These are phyloP conservation scores for Zaprionus gabonicus DNA, from an alignment of 1,140 invertebrate species.

Conservation along the genomic window DNA sequence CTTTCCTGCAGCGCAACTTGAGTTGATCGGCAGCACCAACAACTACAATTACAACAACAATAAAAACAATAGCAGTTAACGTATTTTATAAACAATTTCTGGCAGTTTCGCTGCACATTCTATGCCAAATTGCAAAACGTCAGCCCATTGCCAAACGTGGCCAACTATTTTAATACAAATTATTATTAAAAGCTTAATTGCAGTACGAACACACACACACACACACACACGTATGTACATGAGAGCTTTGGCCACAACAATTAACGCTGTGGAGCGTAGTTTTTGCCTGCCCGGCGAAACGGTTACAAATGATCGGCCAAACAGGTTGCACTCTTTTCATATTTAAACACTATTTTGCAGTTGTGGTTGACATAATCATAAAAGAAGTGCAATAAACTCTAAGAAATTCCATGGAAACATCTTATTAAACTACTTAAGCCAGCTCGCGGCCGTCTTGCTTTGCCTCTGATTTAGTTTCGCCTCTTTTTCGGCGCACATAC, in stretches of 20 bases:
- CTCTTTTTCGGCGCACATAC: slow-evolving; percentile 47
- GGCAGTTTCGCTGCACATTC: slow-evolving; percentile 54
- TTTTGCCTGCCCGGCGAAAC: slow-evolving; percentile 33
- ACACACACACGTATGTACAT: not conserved
- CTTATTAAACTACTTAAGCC: slow-evolving; percentile 47
- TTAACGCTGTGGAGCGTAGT: slow-evolving; percentile 63
- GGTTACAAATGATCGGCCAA: slow-evolving; percentile 42
- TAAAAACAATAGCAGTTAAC: slow-evolving; percentile 9
- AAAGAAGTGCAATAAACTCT: slow-evolving; percentile 73
- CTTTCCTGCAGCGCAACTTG: slow-evolving; percentile 19
- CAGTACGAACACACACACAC: slow-evolving; percentile 22
- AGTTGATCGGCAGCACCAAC: not conserved
- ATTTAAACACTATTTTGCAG: slow-evolving; percentile 20
- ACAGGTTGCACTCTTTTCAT: slow-evolving; percentile 63
- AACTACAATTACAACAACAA: not conserved
- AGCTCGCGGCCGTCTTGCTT: slow-evolving; percentile 46
- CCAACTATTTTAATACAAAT: slow-evolving; percentile 68
- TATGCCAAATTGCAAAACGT: slow-evolving; percentile 64
- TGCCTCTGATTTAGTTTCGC: slow-evolving; percentile 39
- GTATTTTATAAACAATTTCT: slow-evolving; percentile 21
- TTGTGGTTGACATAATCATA: slow-evolving; percentile 41
- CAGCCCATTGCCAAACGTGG: slow-evolving; percentile 65
- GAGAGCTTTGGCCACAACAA: slow-evolving; percentile 71
- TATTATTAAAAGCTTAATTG: slow-evolving; percentile 76
- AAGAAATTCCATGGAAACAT: slow-evolving; percentile 71